A percentile compares a stretch with the other conserved stretches of the same genome.
Conservation (phyloP, 2,797 vertebrate genomes). For the Spea hammondii region DNA sequence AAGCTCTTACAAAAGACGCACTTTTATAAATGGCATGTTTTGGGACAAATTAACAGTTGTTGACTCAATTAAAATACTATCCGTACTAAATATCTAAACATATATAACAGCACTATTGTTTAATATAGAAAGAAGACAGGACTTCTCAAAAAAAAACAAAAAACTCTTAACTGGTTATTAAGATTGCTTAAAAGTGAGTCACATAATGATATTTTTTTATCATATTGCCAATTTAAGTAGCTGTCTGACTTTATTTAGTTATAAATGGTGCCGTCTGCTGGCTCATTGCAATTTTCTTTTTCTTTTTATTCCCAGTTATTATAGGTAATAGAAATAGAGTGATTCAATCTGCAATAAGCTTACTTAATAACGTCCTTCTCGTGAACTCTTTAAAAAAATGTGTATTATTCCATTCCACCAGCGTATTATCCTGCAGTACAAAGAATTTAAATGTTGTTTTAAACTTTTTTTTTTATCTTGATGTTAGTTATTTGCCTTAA, state of each 20-base stretch:
- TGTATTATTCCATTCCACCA: not conserved
- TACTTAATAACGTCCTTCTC: constrained; percentile 12
- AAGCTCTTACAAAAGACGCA: too few relatives aligned
- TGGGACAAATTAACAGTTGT: not conserved
- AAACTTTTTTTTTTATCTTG: not conserved
- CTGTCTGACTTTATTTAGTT: not conserved
- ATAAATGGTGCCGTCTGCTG: constrained; percentile 14
- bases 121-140: not conserved
- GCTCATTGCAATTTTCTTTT: constrained; percentile 16
- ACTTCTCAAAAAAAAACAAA: not conserved
- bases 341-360: constrained; percentile 3
- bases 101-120: not conserved
- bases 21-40: too few relatives aligned
- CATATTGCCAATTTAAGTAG: constrained; percentile 17
- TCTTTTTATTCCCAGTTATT: constrained; percentile 17
- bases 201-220: constrained; percentile 22
- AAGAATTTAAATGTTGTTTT: not conserved
- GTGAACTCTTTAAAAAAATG: not conserved
- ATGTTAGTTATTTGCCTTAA: too few relatives aligned
- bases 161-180: not conserved
- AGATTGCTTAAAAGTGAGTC: constrained; percentile 11
- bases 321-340: constrained; percentile 9
- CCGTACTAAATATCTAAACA: not conserved
- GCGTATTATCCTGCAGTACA: not conserved
- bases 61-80: not conserved